A percentile compares a stretch with the other conserved stretches of the same genome.
Evolutionary conservation across 2,888 invertebrate genomes (phyloP).

Genomic region (Drosophila anomelani): DNA sequence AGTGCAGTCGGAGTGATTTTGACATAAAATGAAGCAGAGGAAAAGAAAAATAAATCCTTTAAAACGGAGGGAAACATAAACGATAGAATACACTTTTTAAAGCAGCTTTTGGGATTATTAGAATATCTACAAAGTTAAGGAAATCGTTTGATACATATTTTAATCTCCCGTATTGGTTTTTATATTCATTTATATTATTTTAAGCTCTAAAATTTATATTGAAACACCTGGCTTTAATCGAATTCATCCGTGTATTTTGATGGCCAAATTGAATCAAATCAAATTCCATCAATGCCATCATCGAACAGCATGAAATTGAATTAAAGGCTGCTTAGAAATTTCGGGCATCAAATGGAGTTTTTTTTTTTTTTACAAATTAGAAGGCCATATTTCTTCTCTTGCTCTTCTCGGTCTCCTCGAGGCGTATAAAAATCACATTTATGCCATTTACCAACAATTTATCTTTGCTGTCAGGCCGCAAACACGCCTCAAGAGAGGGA

Average conservation of each 20-base stretch:
- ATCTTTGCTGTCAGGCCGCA: constrained; percentile 77
- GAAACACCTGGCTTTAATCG: not conserved
- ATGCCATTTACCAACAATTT: constrained; percentile 79
- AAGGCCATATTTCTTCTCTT: constrained; percentile 13
- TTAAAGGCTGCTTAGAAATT: constrained; percentile 43
- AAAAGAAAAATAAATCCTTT: not conserved
- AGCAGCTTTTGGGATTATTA: not conserved
- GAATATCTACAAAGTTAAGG: not conserved
- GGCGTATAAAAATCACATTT: constrained; percentile 77
- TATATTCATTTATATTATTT: not conserved
- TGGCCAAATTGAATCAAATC: constrained; percentile 7
- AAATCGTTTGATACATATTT: not conserved
- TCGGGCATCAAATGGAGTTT: constrained; percentile 15
- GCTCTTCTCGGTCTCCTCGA: constrained; percentile 4
- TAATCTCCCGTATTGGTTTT: not conserved
- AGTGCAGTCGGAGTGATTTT: constrained; percentile 24
- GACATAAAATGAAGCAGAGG: constrained; percentile 13
- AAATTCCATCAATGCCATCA: not conserved
- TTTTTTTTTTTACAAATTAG: constrained; percentile 52
- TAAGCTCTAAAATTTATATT: not conserved
- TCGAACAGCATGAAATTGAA: constrained; percentile 55
- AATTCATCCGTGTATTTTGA: constrained; percentile 1
- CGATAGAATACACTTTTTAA: not conserved
- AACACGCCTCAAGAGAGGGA: constrained; percentile 46
- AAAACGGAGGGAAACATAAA: not conserved